phyloP scores from a whole-genome alignment of 2,888 invertebrate genomes.

The Monoplex corrugatus region DNA sequence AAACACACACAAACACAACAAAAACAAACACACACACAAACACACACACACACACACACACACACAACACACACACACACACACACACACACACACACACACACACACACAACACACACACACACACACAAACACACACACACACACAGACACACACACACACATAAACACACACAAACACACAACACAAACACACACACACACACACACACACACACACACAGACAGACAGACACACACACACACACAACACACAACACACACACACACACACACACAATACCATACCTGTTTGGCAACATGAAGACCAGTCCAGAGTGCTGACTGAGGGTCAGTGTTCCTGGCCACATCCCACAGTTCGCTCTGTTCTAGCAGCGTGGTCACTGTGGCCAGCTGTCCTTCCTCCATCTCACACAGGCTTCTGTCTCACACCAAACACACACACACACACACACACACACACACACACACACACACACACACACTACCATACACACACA shows the following conservation, averaged over 20 bases:
- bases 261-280: neutral
- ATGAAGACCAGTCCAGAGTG: constrained; percentile 35
- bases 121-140: neutral
- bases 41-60: neutral
- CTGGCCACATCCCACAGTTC: constrained; percentile 44
- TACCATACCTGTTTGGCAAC: neutral
- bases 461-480: constrained; percentile 17
- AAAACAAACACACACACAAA: neutral
- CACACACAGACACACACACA: neutral
- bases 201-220: neutral
- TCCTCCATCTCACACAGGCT: constrained; percentile 33
- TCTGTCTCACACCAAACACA: constrained; percentile 1
- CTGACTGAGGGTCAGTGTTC: neutral
- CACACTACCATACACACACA: neutral
- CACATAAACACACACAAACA: constrained; percentile 14
- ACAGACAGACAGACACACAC: neutral
- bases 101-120: neutral
- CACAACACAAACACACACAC: too few species aligned
- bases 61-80: neutral
- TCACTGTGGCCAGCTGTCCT: constrained; percentile 25
- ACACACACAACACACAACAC: too few species aligned
- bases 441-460: constrained; percentile 17
- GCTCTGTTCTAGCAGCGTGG: constrained; percentile 24
- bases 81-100: neutral
- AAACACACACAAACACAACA: too few species aligned